phyloP scores from a whole-genome alignment of 2,888 invertebrate genomes.

The Osedax fenrisi region DNA sequence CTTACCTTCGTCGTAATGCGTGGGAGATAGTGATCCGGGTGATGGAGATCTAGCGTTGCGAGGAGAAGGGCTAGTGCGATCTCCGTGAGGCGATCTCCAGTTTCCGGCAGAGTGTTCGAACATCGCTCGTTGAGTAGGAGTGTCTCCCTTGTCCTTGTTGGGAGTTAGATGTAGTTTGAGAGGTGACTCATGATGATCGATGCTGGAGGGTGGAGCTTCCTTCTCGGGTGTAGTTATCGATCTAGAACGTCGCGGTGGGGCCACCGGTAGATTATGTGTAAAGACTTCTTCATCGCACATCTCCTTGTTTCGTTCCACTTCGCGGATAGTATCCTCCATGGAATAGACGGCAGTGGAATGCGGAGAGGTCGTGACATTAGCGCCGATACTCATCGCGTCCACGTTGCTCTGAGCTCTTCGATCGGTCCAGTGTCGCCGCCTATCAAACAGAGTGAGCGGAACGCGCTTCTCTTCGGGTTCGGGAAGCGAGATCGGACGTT shows the following conservation, averaged over 20 bases:
- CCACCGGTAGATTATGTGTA: neutral
- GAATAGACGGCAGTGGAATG: conserved; percentile 28
- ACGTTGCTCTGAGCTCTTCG: conserved; percentile 7
- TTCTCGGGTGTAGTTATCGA: neutral
- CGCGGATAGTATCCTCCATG: conserved; percentile 43
- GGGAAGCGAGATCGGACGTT: neutral
- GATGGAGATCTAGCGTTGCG: no score
- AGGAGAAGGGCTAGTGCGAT: neutral
- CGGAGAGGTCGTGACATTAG: neutral
- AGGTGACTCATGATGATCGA: neutral
- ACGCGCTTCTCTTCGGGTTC: neutral
- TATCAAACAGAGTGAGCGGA: neutral
- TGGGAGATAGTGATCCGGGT: neutral
- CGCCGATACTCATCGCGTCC: neutral
- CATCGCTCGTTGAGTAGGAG: conserved; percentile 17
- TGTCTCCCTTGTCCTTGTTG: conserved; percentile 1
- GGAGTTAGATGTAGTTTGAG: neutral
- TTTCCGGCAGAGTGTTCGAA: conserved; percentile 4
- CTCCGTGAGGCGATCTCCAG: neutral
- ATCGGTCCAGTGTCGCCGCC: conserved; percentile 8
- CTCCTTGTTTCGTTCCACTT: conserved; percentile 40
- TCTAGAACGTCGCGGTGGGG: neutral
- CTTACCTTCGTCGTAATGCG: conserved; percentile 26
- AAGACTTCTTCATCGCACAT: neutral
- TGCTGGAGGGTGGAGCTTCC: neutral